A percentile compares a stretch with the other conserved stretches of the same genome.
Conservation (phyloP, 2,888 invertebrate species). For the Boloria selene region DNA sequence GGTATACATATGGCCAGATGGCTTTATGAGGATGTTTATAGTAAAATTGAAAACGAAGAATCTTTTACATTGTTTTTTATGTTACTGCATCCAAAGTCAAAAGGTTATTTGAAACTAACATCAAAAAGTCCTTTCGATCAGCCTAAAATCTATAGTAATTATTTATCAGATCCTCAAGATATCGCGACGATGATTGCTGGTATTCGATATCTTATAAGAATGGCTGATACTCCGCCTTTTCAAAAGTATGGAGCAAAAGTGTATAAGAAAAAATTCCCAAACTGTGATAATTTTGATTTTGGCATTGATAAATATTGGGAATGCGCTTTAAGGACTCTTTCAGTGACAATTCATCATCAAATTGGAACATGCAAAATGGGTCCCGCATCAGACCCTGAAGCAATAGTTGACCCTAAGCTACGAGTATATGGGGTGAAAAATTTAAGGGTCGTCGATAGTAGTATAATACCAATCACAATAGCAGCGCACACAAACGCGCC, state of each 20-base stretch:
- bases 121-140: conserved; percentile 84
- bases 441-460: conserved; percentile 86
- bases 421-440: conserved; percentile 83
- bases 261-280: conserved; percentile 78
- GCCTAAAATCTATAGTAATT: conserved; percentile 88
- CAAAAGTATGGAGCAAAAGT: conserved; percentile 82
- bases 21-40: conserved; percentile 67
- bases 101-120: conserved; percentile 84
- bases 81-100: conserved; percentile 84
- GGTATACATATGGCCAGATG: conserved; percentile 66
- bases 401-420: conserved; percentile 85
- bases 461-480: conserved; percentile 85
- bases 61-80: conserved; percentile 78
- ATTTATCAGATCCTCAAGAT: conserved; percentile 85
- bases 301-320: conserved; percentile 86
- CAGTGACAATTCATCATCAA: conserved; percentile 86
- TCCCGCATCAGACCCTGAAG: conserved; percentile 76
- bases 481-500: conserved; percentile 86
- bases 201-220: conserved; percentile 77
- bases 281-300: conserved; percentile 78
- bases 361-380: conserved; percentile 88
- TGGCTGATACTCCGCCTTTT: conserved; percentile 82
- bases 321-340: conserved; percentile 83
- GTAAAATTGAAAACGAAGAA: conserved; percentile 67
- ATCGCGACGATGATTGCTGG: conserved; percentile 82